Base-by-base conservation (phyloP, 2,888 invertebrate species). In the Hemithea aestivaria region DNA sequence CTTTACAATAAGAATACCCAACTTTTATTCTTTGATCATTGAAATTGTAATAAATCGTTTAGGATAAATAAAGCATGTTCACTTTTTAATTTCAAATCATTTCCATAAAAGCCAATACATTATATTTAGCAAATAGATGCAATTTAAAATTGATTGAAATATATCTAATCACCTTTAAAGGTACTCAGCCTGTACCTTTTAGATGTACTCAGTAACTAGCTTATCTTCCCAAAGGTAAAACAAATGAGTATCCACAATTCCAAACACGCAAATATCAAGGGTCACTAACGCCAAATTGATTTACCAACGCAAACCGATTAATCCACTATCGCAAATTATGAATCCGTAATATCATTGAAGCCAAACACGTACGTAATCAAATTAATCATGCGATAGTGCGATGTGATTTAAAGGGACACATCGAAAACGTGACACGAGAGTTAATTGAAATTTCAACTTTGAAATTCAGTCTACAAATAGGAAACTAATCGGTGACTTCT, bases 351-450 rank as follows among this genome's bases (percentile, higher is more conserved):
- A 40, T 39, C 28, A 38, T 8, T 37, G 27, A 35, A 43, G 12
- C 38, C 20, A 44, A 27, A 32, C 43, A 44, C 43, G 43, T 70
- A 59, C 37, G 54, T 59, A 66, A 72, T 68, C 62, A 58, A 70
- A 77, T 77, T 69, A 77, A 77, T 73, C 74, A 74, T 58, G 60
- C 62, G 76, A 79, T 77, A 77, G 67, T 67, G 66, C 58, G 66
- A 58, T 66, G 56, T 74, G 72, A 79, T 78, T 76, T 71, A 77
- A 60, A 63, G 63, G 70, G 65, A 61, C 61, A 61, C 60, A 64
- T 63, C 54, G 59, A 54, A n/a, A 51, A 72, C 72, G 74, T 72
- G 73, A 58, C 48, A 31, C 28, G 66, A 50, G 54, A 53, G 48
- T 7, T 50, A 58, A 60, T 23, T 41, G 48, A 53, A 62, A 58